phyloP scores from a whole-genome alignment of 2,113 vertebrate genomes.

The Thryonomys swinderianus region DNA sequence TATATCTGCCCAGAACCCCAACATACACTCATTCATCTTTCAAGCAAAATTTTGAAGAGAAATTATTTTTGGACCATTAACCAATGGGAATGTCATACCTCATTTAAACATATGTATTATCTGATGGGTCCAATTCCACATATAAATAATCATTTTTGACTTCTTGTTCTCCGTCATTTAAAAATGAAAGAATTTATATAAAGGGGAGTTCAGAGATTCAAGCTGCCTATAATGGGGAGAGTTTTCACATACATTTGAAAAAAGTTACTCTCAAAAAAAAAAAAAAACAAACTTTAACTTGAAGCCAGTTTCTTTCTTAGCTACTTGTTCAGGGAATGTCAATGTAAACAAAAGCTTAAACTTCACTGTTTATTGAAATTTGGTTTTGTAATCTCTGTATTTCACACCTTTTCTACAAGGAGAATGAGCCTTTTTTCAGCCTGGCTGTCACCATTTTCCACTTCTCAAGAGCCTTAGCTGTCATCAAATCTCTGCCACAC shows the following conservation, averaged over 20 bases:
- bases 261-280: conserved; percentile 26
- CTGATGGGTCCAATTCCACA: neutral
- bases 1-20: neutral
- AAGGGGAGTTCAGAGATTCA: conserved; percentile 53
- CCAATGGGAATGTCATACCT: neutral
- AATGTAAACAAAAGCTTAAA: conserved; percentile 24
- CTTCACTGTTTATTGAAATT: neutral
- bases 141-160: conserved; percentile 49
- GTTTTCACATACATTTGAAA: conserved; percentile 29
- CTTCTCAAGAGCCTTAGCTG: neutral
- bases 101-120: neutral
- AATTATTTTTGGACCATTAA: conserved; percentile 30
- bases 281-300: conserved; percentile 30
- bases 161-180: neutral
- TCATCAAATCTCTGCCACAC: neutral
- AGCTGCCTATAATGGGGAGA: neutral
- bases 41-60: conserved; percentile 29
- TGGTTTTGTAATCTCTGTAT: neutral
- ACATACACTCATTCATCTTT: neutral
- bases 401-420: conserved; percentile 31
- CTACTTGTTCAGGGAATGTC: neutral
- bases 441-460: neutral
- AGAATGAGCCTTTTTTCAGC: neutral
- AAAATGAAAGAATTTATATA: conserved; percentile 40
- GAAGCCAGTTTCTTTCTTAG: conserved; percentile 5